Conservation (phyloP, 2,888 invertebrate species). For the Pomacea canaliculata region DNA sequence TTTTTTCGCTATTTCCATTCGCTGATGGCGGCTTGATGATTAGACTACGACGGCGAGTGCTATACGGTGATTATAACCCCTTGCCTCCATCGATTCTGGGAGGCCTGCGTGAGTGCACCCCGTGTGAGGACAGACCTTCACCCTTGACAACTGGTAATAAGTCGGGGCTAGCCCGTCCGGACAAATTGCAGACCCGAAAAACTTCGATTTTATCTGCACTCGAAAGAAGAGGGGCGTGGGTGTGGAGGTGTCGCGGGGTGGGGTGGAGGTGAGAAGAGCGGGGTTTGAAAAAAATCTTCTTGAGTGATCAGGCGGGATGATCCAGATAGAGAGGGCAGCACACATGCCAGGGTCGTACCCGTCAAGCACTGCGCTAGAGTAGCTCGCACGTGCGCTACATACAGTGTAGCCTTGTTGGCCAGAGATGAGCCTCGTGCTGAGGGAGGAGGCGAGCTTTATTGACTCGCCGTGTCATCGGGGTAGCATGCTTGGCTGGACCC, state of each 20-base stretch:
- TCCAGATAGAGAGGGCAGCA: too few species aligned
- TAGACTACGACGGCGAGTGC: conserved; percentile 8
- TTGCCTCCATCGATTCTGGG: background rate
- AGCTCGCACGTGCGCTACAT: too few species aligned
- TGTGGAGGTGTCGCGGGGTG: background rate
- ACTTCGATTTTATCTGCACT: conserved; percentile 1
- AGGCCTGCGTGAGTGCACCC: conserved; percentile 4
- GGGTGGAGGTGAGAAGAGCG: background rate
- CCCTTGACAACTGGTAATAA: conserved; percentile 26
- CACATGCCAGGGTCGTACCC: too few species aligned
- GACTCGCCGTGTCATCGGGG: too few species aligned
- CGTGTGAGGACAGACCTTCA: conserved; percentile 5
- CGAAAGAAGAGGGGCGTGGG: background rate
- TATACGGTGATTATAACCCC: conserved; percentile 19
- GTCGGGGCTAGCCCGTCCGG: conserved; percentile 3
- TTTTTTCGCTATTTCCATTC: conserved; percentile 28
- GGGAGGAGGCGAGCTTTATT: too few species aligned
- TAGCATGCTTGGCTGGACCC: too few species aligned
- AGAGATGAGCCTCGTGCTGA: too few species aligned
- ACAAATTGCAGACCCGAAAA: conserved; percentile 19
- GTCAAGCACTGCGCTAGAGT: too few species aligned
- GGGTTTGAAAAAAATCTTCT: too few species aligned
- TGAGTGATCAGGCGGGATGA: too few species aligned
- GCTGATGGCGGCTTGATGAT: conserved; percentile 14
- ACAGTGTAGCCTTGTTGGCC: too few species aligned